Evolutionary conservation across 2,797 vertebrate genomes (phyloP).

Genomic region (Acipenser oxyrinchus): DNA sequence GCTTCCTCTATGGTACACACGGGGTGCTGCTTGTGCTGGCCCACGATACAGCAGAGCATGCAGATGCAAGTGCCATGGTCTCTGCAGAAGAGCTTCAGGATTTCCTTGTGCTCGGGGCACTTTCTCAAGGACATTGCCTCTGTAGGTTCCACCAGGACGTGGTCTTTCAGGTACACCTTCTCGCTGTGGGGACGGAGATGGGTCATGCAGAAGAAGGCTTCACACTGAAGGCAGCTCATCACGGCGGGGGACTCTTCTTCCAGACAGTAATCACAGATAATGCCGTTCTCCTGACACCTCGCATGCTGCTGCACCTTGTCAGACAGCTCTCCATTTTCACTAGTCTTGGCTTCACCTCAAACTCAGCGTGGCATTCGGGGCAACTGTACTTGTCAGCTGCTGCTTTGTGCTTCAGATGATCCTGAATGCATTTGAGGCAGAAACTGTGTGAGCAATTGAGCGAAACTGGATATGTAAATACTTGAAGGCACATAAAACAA

Average conservation of each 20-base stretch:
- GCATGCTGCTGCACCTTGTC: constrained; percentile 2
- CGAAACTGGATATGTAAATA: constrained; percentile 27
- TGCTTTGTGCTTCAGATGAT: constrained; percentile 36
- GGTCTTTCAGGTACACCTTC: constrained; percentile 3
- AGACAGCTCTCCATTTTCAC: constrained; percentile 15
- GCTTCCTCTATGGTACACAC: constrained; percentile 13
- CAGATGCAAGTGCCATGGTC: constrained; percentile 9
- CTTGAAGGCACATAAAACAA: constrained; percentile 32
- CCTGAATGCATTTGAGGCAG: constrained; percentile 25
- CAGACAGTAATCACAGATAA: constrained; percentile 13
- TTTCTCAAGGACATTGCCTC: constrained; percentile 6
- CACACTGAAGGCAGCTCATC: constrained; percentile 16
- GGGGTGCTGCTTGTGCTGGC: constrained; percentile 8
- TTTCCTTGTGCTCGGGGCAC: constrained; percentile 13
- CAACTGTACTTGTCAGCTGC: constrained; percentile 30
- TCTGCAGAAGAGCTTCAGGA: constrained; percentile 11
- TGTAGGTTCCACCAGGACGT: constrained; percentile 8
- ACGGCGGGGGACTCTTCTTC: constrained; percentile 9
- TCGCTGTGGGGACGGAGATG: constrained; percentile 15
- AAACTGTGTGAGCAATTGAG: constrained; percentile 23
- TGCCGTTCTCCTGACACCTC: constrained; percentile 4
- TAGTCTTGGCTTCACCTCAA: constrained; percentile 25
- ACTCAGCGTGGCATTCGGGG: constrained; percentile 20
- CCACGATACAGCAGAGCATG: constrained; percentile 12
- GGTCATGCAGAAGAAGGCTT: constrained; percentile 13